Conservation (phyloP, 2,888 invertebrate genomes). For the Pyrrhia umbra region DNA sequence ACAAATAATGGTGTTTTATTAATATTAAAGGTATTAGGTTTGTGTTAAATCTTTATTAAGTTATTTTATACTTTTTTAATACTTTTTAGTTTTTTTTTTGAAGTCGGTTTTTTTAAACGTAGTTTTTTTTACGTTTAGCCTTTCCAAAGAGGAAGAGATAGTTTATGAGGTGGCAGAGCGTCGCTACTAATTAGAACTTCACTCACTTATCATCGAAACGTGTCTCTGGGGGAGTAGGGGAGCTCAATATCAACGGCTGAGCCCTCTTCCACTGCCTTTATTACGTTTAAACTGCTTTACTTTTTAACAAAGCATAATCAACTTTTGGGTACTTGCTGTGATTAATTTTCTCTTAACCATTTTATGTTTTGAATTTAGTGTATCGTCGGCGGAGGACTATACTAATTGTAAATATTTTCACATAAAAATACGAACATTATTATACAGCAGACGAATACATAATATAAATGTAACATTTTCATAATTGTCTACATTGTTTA, state of each 20-base stretch:
- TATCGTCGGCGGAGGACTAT: no score
- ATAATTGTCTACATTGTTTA: not conserved
- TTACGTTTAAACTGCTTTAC: slow-evolving; percentile 11
- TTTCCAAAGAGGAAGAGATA: slow-evolving; percentile 15
- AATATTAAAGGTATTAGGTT: no score
- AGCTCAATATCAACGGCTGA: slow-evolving; percentile 33
- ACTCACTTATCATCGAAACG: slow-evolving; percentile 51
- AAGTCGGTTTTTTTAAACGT: no score
- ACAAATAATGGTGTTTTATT: no score
- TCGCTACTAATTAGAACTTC: slow-evolving; percentile 56
- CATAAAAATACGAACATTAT: no score
- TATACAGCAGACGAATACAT: not conserved
- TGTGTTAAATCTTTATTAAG: no score
- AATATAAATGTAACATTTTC: not conserved
- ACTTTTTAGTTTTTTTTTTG: no score
- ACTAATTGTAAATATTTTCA: no score
- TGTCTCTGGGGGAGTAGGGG: slow-evolving; percentile 26
- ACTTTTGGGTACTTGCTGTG: slow-evolving; percentile 7
- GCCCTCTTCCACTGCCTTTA: slow-evolving; percentile 21
- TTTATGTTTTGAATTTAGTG: not conserved
- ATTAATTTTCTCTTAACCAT: not conserved
- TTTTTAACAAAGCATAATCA: slow-evolving; percentile 11
- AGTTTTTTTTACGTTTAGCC: slow-evolving; percentile 10
- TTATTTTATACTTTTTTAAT: no score
- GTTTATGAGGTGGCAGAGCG: slow-evolving; percentile 31